A percentile compares a stretch with the other conserved stretches of the same genome.
Conservation (phyloP, 2,797 vertebrate species). For the Neostethus bicornis region DNA sequence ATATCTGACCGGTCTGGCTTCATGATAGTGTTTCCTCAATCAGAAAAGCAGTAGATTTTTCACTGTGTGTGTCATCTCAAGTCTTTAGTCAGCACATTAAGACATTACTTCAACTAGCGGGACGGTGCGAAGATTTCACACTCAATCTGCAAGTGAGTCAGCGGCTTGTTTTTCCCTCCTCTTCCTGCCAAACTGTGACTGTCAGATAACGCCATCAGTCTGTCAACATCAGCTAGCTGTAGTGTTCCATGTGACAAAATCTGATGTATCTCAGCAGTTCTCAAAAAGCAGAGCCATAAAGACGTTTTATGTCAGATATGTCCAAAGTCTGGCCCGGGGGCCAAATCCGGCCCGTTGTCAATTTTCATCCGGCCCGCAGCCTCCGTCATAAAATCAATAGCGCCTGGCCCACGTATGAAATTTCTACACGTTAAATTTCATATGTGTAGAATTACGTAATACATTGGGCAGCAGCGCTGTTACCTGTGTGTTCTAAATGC, state of each 20-base stretch:
- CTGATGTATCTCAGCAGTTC: not conserved
- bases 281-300: not conserved
- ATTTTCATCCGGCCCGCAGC: no score
- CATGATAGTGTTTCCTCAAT: constrained; percentile 37
- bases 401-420: no score
- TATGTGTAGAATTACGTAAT: no score
- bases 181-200: constrained; percentile 30
- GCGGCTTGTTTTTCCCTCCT: constrained; percentile 4
- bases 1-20: constrained; percentile 57
- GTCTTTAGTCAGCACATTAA: constrained; percentile 36
- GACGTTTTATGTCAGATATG: no score
- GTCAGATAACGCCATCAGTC: constrained; percentile 10
- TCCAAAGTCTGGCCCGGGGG: no score
- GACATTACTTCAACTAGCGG: constrained; percentile 32
- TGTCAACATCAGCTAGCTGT: constrained; percentile 1
- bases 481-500: no score
- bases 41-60: constrained; percentile 18
- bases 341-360: no score
- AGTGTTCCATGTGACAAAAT: constrained; percentile 1
- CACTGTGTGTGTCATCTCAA: constrained; percentile 4
- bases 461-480: no score
- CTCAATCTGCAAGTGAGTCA: constrained; percentile 33
- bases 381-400: no score
- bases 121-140: constrained; percentile 26
- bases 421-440: no score